These are phyloP conservation scores for Nasonovia ribisnigri DNA, from an alignment of 2,888 invertebrate species.

Conservation along the genomic window DNA sequence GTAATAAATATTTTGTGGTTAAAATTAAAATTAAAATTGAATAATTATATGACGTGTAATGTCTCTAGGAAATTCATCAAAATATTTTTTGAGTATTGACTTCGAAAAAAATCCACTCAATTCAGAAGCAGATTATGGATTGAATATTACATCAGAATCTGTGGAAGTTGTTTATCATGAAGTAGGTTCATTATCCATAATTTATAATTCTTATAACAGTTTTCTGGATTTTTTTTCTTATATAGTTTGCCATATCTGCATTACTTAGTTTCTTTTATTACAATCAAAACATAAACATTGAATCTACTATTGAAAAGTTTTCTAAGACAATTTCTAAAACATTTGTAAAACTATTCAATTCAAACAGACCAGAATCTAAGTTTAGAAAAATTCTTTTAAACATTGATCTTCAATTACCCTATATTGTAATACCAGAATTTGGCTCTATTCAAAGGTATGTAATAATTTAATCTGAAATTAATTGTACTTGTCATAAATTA, in stretches of 20 bases:
- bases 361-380: slow-evolving; percentile 72
- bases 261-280: slow-evolving; percentile 75
- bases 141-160: slow-evolving; percentile 79
- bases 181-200: slow-evolving; percentile 72
- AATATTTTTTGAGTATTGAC: slow-evolving; percentile 81
- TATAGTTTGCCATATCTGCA: slow-evolving; percentile 81
- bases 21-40: neutral
- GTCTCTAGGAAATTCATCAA: slow-evolving; percentile 74
- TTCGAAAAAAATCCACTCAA: slow-evolving; percentile 80
- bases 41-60: slow-evolving; percentile 66
- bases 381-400: slow-evolving; percentile 78
- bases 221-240: slow-evolving; percentile 54
- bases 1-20: slow-evolving; percentile 35
- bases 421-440: slow-evolving; percentile 81
- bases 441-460: slow-evolving; percentile 78
- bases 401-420: slow-evolving; percentile 82
- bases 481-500: neutral
- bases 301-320: slow-evolving; percentile 69
- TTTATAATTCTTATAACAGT: slow-evolving; percentile 7
- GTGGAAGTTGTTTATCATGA: slow-evolving; percentile 84
- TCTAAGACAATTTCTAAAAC: slow-evolving; percentile 69
- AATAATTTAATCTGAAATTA: slow-evolving; percentile 11
- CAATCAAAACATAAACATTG: slow-evolving; percentile 67
- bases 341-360: slow-evolving; percentile 71
- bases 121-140: slow-evolving; percentile 78